These are phyloP conservation scores for Eurois occulta DNA, from an alignment of 2,888 invertebrate genomes.

Conservation along the genomic window DNA sequence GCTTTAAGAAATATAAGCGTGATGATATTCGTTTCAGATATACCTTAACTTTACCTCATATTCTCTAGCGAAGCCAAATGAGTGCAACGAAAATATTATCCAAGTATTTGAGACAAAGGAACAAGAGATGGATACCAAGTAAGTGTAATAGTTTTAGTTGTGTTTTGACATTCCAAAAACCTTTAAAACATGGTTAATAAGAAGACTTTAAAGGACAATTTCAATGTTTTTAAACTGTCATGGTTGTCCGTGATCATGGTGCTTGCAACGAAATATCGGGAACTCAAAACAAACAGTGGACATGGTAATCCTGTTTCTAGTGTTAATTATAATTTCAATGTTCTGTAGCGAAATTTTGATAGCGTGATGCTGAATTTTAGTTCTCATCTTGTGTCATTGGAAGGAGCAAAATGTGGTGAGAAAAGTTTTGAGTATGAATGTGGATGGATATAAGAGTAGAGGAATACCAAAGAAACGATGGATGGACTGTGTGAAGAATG, in stretches of 20 bases:
- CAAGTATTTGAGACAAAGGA: slow-evolving; percentile 79
- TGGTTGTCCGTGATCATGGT: no score
- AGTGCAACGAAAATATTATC: slow-evolving; percentile 83
- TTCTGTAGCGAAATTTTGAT: background rate
- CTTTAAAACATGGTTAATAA: background rate
- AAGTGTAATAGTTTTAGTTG: background rate
- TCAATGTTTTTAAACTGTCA: no score
- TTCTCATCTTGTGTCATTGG: no score
- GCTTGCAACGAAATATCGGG: no score
- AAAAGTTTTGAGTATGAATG: no score
- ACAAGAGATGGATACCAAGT: slow-evolving; percentile 77
- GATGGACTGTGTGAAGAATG: no score
- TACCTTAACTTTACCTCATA: slow-evolving; percentile 82
- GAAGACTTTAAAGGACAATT: background rate
- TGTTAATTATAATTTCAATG: background rate
- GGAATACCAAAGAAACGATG: no score
- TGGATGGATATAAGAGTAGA: no score
- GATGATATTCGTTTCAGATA: slow-evolving; percentile 74
- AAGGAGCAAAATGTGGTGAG: no score
- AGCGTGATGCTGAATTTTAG: background rate
- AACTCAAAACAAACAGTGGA: no score
- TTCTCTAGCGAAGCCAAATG: slow-evolving; percentile 77
- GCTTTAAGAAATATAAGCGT: background rate
- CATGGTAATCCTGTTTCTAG: no score
- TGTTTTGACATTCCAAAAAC: background rate